These are phyloP conservation scores for Pan troglodytes DNA, from an alignment of 2,113 vertebrate genomes.

Conservation along the genomic window NHGRI_mPanTro3-v2.1_pri NC_072401.2:46145001-46145500, in stretches of 20 bases:
- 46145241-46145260: background rate
- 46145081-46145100: background rate
- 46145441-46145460: constrained; percentile 42
- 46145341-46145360: background rate
- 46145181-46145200: background rate
- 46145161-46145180: background rate
- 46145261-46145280: background rate
- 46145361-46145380: background rate
- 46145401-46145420: background rate
- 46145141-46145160: background rate
- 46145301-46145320: background rate
- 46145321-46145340: background rate
- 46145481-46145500: constrained; percentile 9
- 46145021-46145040: background rate
- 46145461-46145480: background rate
- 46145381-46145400: background rate
- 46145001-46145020: background rate
- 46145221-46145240: background rate
- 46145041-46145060: background rate
- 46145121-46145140: background rate
- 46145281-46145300: background rate
- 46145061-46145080: background rate
- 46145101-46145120: background rate
- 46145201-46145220: background rate
- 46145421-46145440: constrained; percentile 15